Base-by-base conservation (phyloP, 2,797 vertebrate genomes). In the Coreius guichenoti region DNA sequence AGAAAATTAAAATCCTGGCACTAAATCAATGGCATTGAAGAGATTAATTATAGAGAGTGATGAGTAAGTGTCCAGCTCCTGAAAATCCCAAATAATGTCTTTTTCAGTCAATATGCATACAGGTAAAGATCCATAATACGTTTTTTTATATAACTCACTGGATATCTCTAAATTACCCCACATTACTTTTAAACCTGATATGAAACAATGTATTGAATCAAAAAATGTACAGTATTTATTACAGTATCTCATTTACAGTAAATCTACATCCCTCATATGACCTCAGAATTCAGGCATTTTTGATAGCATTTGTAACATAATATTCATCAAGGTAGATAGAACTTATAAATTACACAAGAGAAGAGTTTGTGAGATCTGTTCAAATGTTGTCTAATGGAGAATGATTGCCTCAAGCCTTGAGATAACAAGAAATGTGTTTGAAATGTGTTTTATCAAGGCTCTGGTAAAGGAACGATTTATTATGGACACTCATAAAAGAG, bases 361-460 rank as follows among this genome's bases (percentile, higher is more conserved):
- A 33, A 33, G 39, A 12, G 8, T 61, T 45, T 49, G 56, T 74
- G 14, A 63, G 69, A 82, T 63, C 58, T 73, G 47, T 36, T 75
- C 29, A 33, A 75, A 75, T 82, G 17, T 45, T n/a, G 29, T 74
- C 39, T 56, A 26, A 21, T 29, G 8, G 21, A 82, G 29, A 49
- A 56, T 33, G 54, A 82, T 47, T 74, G 43, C 29, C 43, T 75
- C 56, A 8, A 73, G 43, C 56, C 19, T 75, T n/a, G 5, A 75
- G 43, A 83, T 83, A 83, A 47, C 51, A 45, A 45, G 29, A 12
- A 31, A n/a, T 56, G 43, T 33, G 4, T 82, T 63, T 63, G 39
- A 49, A 82, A 65, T 63, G 19, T 49, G 39, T 61, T 82, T 82
- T 72, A 72, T 72, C 36, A 61, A 73, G 56, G 26, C 39, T 82